Evolutionary conservation across 2,797 vertebrate species (phyloP).

Genomic region (Sebastes oblongus): DNA sequence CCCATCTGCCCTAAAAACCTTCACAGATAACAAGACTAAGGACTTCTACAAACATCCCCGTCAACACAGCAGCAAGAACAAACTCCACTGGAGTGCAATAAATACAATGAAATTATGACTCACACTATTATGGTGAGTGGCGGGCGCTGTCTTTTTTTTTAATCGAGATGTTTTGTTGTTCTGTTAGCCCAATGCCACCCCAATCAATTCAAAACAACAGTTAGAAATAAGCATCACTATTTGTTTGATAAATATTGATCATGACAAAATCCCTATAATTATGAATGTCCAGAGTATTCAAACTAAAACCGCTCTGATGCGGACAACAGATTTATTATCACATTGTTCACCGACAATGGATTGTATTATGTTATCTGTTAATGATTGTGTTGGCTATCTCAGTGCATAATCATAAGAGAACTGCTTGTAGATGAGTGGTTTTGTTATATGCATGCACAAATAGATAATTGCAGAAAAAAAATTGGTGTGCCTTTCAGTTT

Average conservation of each 20-base stretch:
- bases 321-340: neutral
- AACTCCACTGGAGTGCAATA: neutral
- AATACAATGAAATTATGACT: constrained; percentile 11
- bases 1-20: constrained; percentile 36
- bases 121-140: neutral
- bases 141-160: neutral
- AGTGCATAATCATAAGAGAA: neutral
- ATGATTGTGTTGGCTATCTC: neutral
- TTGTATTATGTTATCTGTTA: constrained; percentile 6
- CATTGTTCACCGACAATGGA: constrained; percentile 7
- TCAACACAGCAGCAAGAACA: constrained; percentile 22
- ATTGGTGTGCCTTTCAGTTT: constrained; percentile 18
- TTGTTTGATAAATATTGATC: constrained; percentile 22
- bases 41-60: constrained; percentile 21
- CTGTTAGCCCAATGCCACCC: neutral
- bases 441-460: constrained; percentile 15
- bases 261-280: neutral
- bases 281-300: neutral
- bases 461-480: constrained; percentile 17
- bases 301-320: neutral
- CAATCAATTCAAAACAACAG: constrained; percentile 8
- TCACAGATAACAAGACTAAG: constrained; percentile 27
- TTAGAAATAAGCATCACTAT: neutral
- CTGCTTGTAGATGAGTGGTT: constrained; percentile 3
- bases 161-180: constrained; percentile 9